These are phyloP conservation scores for Pteruthius melanotis DNA, from an alignment of 2,113 vertebrate species.

Conservation along the genomic window DNA sequence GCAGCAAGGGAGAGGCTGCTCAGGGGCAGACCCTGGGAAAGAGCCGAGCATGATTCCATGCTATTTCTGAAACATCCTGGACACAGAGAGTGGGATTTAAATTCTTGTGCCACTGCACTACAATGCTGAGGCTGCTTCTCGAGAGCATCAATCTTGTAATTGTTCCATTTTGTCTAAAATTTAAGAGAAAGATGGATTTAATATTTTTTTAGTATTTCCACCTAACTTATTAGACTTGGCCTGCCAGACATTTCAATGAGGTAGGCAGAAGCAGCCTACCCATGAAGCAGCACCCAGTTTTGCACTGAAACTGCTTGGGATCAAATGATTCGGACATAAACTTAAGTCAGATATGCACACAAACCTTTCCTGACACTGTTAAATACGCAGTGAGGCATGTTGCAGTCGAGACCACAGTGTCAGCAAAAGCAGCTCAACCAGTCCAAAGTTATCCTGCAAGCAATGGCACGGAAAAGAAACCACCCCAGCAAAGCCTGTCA, in stretches of 20 bases:
- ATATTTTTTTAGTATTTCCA: neutral
- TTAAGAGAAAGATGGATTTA: neutral
- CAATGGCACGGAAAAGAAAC: neutral
- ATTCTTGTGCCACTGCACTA: neutral
- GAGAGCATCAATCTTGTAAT: neutral
- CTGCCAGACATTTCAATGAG: neutral
- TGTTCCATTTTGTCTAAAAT: neutral
- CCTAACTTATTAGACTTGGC: neutral
- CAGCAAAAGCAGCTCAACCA: conserved; percentile 21
- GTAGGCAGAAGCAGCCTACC: neutral
- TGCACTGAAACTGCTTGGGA: neutral
- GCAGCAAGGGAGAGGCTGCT: neutral
- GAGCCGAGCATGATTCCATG: rapidly evolving
- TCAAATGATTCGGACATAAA: neutral
- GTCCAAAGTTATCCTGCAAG: neutral
- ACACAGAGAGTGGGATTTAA: neutral
- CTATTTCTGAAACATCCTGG: neutral
- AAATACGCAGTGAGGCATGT: neutral
- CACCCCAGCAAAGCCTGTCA: neutral
- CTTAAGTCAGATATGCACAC: neutral
- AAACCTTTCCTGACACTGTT: neutral
- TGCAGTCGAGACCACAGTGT: neutral
- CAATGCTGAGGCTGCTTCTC: neutral
- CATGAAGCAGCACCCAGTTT: neutral
- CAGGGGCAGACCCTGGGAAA: neutral